Evolutionary conservation across 2,888 invertebrate species (phyloP), one percentile per base, ranked within the genome.

Genomic region (Apantesis nais): DNA sequence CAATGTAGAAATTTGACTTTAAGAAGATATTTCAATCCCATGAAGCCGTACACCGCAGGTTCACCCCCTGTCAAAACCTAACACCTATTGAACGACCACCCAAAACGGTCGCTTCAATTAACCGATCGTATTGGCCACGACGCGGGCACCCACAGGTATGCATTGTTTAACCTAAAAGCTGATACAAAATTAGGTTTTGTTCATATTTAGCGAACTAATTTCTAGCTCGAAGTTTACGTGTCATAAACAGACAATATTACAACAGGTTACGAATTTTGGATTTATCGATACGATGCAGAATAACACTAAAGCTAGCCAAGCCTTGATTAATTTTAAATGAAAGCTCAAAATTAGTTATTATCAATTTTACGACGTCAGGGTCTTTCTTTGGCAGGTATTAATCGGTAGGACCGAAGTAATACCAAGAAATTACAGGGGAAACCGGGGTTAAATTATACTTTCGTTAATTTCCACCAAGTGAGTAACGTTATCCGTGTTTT

Each of bases 71-170:
- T 68, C 71, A 72, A 52, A 48, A 67, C 39, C 60, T 55, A 39
- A 16, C 66, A 44, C 61, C 67, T 68, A 68, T 68, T 65, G 48
- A 68, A 29, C 22, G 68, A 34, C 44, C 55, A 74, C 66, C 68
- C 63, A 29, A 70, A 62, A 66, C 66, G 70, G 62, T 68, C 74
- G 68, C 61, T 74, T 81, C 65, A 76, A 79, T 79, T 76, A 74
- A 73, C 63, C 22, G 70, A 68, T 68, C 68, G 70, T 70, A 76
- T 70, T 61, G 55, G 58, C 31, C 44, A 62, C 60, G 60, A 67
- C 70, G 55, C 22, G 63, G 48, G 55, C 58, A 55, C 22, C 34
- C 64, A 60, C 52, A 58, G 69, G 79, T 68, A 44, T 71, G 62
- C 62, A 68, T 80, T 79, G 76, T 78, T 73, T 70, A 62, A 52